phyloP scores from a whole-genome alignment of 1,140 invertebrate species.

The Delia radicum region DNA sequence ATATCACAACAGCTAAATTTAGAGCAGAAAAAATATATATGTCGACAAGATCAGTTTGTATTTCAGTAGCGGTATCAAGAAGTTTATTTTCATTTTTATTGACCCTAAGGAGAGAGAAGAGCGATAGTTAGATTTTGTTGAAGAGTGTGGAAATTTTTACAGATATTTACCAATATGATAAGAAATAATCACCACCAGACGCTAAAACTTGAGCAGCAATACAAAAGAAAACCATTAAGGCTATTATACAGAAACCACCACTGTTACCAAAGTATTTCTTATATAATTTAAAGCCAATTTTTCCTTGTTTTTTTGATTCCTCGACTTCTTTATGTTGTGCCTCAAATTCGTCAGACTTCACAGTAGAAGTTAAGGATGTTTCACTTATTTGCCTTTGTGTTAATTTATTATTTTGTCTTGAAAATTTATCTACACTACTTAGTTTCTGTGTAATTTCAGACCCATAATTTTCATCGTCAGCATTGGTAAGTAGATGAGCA shows the following conservation, averaged over 20 bases:
- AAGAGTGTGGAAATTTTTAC: too few relatives aligned
- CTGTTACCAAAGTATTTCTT: constrained; percentile 64
- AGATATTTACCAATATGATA: constrained; percentile 65
- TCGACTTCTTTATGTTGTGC: constrained; percentile 57
- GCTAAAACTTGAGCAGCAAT: constrained; percentile 65
- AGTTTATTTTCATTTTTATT: constrained; percentile 43
- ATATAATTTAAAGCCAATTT: constrained; percentile 63
- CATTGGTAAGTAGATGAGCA: constrained; percentile 61
- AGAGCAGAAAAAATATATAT: constrained; percentile 60
- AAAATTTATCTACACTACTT: constrained; percentile 34
- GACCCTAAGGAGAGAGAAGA: constrained; percentile 30
- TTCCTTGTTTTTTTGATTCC: constrained; percentile 61
- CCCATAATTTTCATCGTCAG: constrained; percentile 55
- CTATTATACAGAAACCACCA: constrained; percentile 57
- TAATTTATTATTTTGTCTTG: constrained; percentile 40
- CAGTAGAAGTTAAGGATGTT: constrained; percentile 58
- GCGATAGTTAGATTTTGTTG: background rate
- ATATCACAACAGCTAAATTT: constrained; percentile 61
- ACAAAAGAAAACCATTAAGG: constrained; percentile 53
- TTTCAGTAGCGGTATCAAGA: background rate
- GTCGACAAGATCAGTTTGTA: constrained; percentile 36
- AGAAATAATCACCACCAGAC: constrained; percentile 68
- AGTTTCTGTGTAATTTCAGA: constrained; percentile 39
- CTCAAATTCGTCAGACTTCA: constrained; percentile 62
- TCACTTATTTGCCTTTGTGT: constrained; percentile 56